phyloP scores from a whole-genome alignment of 2,797 vertebrate species.

The Coranthus polyacanthus region DNA sequence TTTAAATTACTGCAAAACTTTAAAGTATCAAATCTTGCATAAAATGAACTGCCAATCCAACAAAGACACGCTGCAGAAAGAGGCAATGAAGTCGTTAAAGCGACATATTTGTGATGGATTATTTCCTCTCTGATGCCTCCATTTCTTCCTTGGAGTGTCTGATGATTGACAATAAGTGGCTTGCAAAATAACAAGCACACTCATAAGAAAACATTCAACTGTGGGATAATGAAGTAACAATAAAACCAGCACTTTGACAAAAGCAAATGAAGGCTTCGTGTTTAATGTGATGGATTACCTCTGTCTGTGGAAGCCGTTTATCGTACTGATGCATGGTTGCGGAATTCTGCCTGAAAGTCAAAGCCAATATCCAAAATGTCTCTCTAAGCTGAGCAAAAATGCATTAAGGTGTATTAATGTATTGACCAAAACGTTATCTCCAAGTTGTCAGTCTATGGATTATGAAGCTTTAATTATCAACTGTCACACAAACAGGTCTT shows the following conservation, averaged over 20 bases:
- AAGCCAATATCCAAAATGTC: neutral
- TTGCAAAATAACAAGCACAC: conserved; percentile 22
- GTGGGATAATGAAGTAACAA: conserved; percentile 32
- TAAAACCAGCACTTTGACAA: conserved; percentile 32
- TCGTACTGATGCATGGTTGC: conserved; percentile 3
- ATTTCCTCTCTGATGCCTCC: neutral
- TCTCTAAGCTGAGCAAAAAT: too few relatives aligned
- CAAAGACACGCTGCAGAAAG: neutral
- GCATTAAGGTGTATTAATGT: neutral
- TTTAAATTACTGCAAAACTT: neutral
- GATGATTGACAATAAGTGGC: conserved; percentile 5
- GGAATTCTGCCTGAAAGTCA: neutral
- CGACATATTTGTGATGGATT: conserved; percentile 6
- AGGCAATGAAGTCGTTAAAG: conserved; percentile 7
- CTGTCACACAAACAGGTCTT: too few relatives aligned
- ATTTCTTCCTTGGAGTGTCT: conserved; percentile 7
- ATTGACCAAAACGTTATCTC: neutral
- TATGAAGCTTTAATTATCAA: neutral
- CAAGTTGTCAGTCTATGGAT: neutral
- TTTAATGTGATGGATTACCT: conserved; percentile 33
- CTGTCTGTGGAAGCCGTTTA: conserved; percentile 19
- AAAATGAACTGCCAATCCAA: neutral
- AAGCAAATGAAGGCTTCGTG: conserved; percentile 19
- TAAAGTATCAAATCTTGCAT: neutral
- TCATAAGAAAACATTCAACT: conserved; percentile 14